phyloP scores from a whole-genome alignment of 2,888 invertebrate species.

The Drosophila nr. perissopoda region DNA sequence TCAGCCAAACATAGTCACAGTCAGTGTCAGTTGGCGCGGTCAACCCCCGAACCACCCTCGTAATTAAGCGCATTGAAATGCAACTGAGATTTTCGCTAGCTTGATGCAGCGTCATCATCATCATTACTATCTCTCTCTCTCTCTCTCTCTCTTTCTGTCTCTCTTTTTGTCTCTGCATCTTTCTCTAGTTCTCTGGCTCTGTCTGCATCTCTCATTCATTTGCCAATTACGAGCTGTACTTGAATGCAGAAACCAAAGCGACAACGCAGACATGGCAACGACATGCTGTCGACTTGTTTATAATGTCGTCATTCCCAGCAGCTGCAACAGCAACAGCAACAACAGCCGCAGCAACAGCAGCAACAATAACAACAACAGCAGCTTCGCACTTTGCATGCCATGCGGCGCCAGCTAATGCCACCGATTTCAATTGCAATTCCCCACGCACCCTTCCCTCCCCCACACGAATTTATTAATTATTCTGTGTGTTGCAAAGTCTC shows the following conservation, averaged over 20 bases:
- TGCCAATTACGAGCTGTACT: constrained; percentile 71
- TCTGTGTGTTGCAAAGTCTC: constrained; percentile 30
- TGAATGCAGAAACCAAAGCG: constrained; percentile 22
- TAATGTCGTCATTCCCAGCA: constrained; percentile 50
- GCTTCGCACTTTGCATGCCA: constrained; percentile 38
- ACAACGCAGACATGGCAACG: constrained; percentile 43
- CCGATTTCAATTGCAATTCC: constrained; percentile 37
- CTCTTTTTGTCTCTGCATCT: not conserved
- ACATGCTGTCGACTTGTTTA: constrained; percentile 49
- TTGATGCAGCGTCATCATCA: constrained; percentile 27
- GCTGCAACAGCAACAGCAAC: constrained; percentile 5
- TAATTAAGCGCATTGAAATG: constrained; percentile 70
- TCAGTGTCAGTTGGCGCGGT: constrained; percentile 36
- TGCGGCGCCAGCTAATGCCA: constrained; percentile 45
- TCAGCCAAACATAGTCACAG: constrained; percentile 1
- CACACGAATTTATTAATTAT: constrained; percentile 32
- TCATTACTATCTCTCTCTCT: constrained; percentile 22
- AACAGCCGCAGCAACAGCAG: constrained; percentile 3
- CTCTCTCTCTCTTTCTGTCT: not conserved
- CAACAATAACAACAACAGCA: constrained; percentile 19
- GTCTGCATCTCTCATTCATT: constrained; percentile 60
- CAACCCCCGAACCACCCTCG: constrained; percentile 56
- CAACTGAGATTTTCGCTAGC: constrained; percentile 69
- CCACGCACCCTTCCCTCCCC: not conserved
- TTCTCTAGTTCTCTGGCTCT: constrained; percentile 4